Evolutionary conservation across 2,113 vertebrate species (phyloP), one percentile per base, ranked within the genome.

Genomic region (Seriola aureovittata): DNA sequence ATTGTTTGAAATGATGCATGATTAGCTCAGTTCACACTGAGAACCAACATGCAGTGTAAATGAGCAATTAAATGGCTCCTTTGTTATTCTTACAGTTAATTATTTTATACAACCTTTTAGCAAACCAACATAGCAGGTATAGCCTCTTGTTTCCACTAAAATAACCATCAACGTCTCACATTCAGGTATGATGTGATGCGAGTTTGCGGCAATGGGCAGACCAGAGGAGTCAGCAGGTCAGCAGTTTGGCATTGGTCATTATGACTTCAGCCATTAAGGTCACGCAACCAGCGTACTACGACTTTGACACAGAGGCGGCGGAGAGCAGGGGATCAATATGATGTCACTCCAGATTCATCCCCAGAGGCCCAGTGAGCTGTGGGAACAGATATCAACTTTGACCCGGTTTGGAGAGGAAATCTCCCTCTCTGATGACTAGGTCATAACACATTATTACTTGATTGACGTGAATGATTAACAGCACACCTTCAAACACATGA

Each of bases 261-360:
- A 91, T 92, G 89, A 89, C 66, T 86, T 77, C n/a, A 75, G 73
- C 62, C 64, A 32, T 11, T 76, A 16, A 82, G 85, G 80, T 86
- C 86, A 83, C 13, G 23, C 58, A 69, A 19, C 58, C 40, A 19
- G 48, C 50, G 29, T 83, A 34, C 74, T 57, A 19, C 8, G 25
- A 40, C 64, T 76, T 66, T 79, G 78, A 75, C 58, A 71, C 17
- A 7, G 16, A 72, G 50, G 78, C 62, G 40, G 75, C 11, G 10
- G 69, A 8, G 72, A 82, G 5, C 71, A 55, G 44, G 71, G 66
- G 71, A 94, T 93, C 88, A 72, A 90, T 91, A 78, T 64, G 80
- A 88, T 89, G 80, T 90, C 76, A 80, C 75, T 13, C 6, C 4
- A 75, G 50, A 82, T 59, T 77, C 70, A 54, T 82, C 83, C 83